Base-by-base conservation (phyloP, 2,888 invertebrate species). In the Caenorhabditis imperialis region DNA sequence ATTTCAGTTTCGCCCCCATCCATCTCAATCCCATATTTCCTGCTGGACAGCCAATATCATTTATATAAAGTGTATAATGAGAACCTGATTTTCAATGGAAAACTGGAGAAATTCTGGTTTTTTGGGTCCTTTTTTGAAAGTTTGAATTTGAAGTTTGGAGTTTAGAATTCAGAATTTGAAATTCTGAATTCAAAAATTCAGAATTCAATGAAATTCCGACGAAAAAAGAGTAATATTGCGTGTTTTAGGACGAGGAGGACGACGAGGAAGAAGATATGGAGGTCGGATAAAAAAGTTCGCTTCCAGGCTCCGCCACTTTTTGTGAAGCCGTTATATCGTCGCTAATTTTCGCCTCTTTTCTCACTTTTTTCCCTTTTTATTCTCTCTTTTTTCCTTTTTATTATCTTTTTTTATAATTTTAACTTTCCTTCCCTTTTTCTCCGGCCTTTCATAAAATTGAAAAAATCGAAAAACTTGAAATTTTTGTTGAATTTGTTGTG, bases 261-360 rank as follows among this genome's bases (percentile, higher is more conserved):
- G 58, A 63, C 23, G 61, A 44, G n/a, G 67, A 72, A n/a, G 72
- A 72, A 47, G 72, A 74, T 30, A 74, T 74, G 74, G 74, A 74
- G 42, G 53, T 62, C 38, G 69, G 74, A 62, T 73, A 73, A 73
- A 33, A 23, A 33, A 33, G 14, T 7, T 45, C 12, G 5, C 12
- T 30, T 30, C 10, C 30, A 30, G 30, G 10, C 6, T 30, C 10
- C 30, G 30, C 30, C 10, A 6, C 6, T 30, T 30, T 30, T 45
- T 18, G 6, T 23, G 5, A 10, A 23, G 12, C 18, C 27, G n/a
- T n/a, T n/a, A n/a, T n/a, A n/a, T n/a, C n/a, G n/a, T n/a, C n/a
- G 10, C 23, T 40, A 23, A 16, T 25, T 40, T 38, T 16, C 16
- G 42, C 30, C 44, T 23, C 22, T 25, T 33, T 16, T 22, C 10